phyloP scores from a whole-genome alignment of 2,888 invertebrate genomes.

The Sarcophaga rosellei region DNA sequence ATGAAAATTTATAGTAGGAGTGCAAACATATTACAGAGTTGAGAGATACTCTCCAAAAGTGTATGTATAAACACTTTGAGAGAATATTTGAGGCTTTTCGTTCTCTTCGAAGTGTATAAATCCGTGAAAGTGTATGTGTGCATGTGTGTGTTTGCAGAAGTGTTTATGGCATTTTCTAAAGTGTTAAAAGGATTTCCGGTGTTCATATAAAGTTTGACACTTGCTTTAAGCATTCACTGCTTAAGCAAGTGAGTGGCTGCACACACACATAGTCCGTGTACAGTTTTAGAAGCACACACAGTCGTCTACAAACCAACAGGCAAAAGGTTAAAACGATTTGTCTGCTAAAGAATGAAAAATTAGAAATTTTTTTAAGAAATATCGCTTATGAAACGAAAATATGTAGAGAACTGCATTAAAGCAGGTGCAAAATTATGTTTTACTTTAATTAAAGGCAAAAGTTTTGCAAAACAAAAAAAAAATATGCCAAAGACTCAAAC shows the following conservation, averaged over 20 bases:
- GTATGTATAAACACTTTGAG: too few species aligned
- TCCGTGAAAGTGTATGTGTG: too few species aligned
- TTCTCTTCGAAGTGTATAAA: too few species aligned
- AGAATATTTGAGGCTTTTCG: too few species aligned
- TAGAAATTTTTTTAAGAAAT: constrained; percentile 46
- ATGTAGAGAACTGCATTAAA: background rate
- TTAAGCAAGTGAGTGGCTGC: constrained; percentile 1
- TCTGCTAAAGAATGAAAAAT: constrained; percentile 29
- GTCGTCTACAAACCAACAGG: background rate
- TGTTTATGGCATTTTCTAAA: constrained; percentile 63
- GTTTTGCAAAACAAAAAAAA: too few species aligned
- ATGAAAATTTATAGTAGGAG: too few species aligned
- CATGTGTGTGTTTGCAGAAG: constrained; percentile 20
- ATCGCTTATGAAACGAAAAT: constrained; percentile 30
- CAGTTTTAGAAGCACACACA: background rate
- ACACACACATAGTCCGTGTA: background rate
- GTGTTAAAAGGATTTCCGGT: constrained; percentile 72
- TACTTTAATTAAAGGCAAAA: background rate
- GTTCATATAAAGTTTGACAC: constrained; percentile 68
- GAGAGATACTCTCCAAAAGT: too few species aligned
- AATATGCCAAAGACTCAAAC: too few species aligned
- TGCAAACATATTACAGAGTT: too few species aligned
- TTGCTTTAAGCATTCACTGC: constrained; percentile 42
- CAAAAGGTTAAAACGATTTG: constrained; percentile 64
- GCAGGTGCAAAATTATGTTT: background rate